Evolutionary conservation across 2,113 vertebrate genomes (phyloP), one percentile per base, ranked within the genome.

Genomic region (Semnornis frantzii): DNA sequence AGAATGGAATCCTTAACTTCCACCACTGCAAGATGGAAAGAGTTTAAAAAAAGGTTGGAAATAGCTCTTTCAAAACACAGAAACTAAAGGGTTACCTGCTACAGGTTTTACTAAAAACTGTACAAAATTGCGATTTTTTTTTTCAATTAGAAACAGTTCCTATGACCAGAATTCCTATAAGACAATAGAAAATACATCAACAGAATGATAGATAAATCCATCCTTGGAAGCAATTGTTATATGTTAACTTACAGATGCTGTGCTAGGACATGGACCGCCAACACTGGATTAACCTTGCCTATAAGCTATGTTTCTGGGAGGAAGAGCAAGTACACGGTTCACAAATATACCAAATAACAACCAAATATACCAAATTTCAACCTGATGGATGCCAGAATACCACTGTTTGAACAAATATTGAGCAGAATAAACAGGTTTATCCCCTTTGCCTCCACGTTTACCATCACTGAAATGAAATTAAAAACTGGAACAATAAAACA

Each of bases 291-390:
- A 99, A 99, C 98, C 99, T 98, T 99, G 99, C 99, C 99, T 99
- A 99, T 98, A 98, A 99, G 99, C 99, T 99, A 99, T 99, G 98
- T 98, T 98, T 98, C 99, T 99, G 99, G 99, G 99, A 99, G 99
- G 99, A 99, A 98, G 99, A 99, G 99, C 99, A 99, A 98, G 99
- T 99, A 98, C 99, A 99, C 97, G 98, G 98, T 99, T 99, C 99
- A 99, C 98, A 99, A 97, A 97, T 98, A 98, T 94, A 98, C 97
- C 97, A 97, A 97, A 98, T 96, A 97, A 98, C 97, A 97, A 97
- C 96, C 96, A 97, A 94, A 97, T 95, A 98, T 87, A 98, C 97
- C 97, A 97, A 97, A 94, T 96, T 97, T 96, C 87, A 97, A 96
- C 97, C 97, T 98, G 89, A 97, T 66, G 97, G 97, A 97, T 98